These are phyloP conservation scores for Habropoda laboriosa DNA, from an alignment of 1,140 invertebrate species.

Conservation along the genomic window DNA sequence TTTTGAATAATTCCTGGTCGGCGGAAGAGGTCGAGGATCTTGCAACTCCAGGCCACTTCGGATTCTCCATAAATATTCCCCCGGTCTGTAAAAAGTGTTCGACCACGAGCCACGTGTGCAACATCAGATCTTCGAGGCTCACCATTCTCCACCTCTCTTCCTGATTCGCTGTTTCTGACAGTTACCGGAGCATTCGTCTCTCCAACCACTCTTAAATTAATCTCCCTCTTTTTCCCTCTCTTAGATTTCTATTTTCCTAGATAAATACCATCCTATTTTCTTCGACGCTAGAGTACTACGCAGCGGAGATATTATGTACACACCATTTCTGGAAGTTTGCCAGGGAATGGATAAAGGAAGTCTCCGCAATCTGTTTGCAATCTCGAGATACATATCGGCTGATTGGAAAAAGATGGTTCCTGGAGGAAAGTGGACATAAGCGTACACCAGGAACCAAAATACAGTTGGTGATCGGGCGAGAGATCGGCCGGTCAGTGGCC, in stretches of 20 bases:
- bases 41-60: constrained; percentile 44
- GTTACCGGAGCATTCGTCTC: not conserved
- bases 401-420: not conserved
- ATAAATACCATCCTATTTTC: not conserved
- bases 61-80: constrained; percentile 59
- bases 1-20: constrained; percentile 78
- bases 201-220: not conserved
- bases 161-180: constrained; percentile 2
- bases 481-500: constrained; percentile 60
- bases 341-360: too few species aligned
- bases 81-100: constrained; percentile 27
- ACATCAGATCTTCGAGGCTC: not conserved
- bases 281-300: too few species aligned
- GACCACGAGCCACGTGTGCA: constrained; percentile 14
- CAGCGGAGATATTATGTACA: too few species aligned
- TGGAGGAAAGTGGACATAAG: not conserved
- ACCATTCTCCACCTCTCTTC: not conserved
- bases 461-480: constrained; percentile 39
- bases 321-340: too few species aligned
- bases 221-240: not conserved
- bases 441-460: constrained; percentile 32
- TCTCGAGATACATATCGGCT: too few species aligned
- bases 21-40: constrained; percentile 55
- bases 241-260: not conserved
- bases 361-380: too few species aligned